These are phyloP conservation scores for Leptopilina boulardi DNA, from an alignment of 1,140 invertebrate genomes.

Conservation along the genomic window DNA sequence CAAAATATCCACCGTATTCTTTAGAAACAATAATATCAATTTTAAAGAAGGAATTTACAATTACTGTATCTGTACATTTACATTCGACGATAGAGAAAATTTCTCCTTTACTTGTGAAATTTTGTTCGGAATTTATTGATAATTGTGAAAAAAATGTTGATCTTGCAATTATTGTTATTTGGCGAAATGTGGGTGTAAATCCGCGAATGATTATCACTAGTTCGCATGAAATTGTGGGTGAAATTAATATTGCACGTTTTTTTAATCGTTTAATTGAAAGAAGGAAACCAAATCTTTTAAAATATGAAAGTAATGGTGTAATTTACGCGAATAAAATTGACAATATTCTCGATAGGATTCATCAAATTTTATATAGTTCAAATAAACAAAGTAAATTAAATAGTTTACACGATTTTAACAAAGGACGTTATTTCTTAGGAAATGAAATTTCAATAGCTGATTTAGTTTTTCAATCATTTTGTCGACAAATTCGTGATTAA, in stretches of 20 bases:
- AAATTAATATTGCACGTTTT: conserved; percentile 77
- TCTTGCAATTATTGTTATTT: conserved; percentile 73
- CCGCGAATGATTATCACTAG: conserved; percentile 69
- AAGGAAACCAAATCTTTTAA: conserved; percentile 59
- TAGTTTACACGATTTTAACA: conserved; percentile 29
- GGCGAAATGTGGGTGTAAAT: conserved; percentile 73
- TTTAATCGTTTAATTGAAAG: conserved; percentile 75
- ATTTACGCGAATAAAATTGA: conserved; percentile 75
- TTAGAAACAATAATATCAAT: conserved; percentile 69
- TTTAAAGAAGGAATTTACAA: conserved; percentile 56
- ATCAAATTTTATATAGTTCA: conserved; percentile 55
- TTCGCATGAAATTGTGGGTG: conserved; percentile 72
- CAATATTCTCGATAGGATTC: conserved; percentile 72
- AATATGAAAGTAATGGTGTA: conserved; percentile 70
- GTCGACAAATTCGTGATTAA: neutral
- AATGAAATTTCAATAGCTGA: conserved; percentile 65
- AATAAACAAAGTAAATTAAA: conserved; percentile 34
- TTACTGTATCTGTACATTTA: conserved; percentile 65
- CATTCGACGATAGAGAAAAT: conserved; percentile 71
- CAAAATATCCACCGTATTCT: conserved; percentile 72
- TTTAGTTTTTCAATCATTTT: conserved; percentile 55
- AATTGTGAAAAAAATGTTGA: conserved; percentile 42
- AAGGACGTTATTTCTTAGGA: conserved; percentile 56
- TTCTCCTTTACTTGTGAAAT: conserved; percentile 51
- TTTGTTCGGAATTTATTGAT: conserved; percentile 53